phyloP scores from a whole-genome alignment of 2,113 vertebrate genomes.

The Phalacrocorax brasilianus region DNA sequence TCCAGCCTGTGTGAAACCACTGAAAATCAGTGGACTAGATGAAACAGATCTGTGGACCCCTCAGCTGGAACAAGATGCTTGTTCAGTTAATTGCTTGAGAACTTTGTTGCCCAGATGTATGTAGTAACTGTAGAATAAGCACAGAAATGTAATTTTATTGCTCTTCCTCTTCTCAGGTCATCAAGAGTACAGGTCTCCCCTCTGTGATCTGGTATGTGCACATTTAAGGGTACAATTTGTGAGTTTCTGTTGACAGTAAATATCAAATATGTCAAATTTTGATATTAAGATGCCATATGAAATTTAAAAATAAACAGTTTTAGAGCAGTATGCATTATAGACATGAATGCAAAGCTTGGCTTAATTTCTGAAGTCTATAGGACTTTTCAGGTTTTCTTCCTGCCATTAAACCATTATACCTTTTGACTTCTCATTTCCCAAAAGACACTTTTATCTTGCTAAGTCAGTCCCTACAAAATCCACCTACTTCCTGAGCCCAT shows the following conservation, averaged over 20 bases:
- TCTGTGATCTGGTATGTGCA: background rate
- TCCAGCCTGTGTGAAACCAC: background rate
- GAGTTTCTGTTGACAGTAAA: background rate
- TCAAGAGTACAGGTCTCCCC: background rate
- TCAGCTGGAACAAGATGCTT: background rate
- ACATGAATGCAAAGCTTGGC: background rate
- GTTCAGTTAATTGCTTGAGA: background rate
- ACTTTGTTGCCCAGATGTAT: background rate
- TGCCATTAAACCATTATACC: background rate
- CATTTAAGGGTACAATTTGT: background rate
- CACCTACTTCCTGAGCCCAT: background rate
- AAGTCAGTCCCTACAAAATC: background rate
- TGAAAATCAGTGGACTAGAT: background rate
- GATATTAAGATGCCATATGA: background rate
- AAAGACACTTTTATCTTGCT: background rate
- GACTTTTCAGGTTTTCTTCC: background rate
- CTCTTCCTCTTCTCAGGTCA: background rate
- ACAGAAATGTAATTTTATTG: background rate
- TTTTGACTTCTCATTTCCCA: background rate
- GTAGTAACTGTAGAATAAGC: background rate
- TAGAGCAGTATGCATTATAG: background rate
- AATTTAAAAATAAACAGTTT: background rate
- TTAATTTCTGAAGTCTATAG: background rate
- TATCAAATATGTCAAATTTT: background rate
- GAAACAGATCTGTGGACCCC: background rate